Conservation (phyloP, 2,888 invertebrate species). For the Aethes cnicana region DNA sequence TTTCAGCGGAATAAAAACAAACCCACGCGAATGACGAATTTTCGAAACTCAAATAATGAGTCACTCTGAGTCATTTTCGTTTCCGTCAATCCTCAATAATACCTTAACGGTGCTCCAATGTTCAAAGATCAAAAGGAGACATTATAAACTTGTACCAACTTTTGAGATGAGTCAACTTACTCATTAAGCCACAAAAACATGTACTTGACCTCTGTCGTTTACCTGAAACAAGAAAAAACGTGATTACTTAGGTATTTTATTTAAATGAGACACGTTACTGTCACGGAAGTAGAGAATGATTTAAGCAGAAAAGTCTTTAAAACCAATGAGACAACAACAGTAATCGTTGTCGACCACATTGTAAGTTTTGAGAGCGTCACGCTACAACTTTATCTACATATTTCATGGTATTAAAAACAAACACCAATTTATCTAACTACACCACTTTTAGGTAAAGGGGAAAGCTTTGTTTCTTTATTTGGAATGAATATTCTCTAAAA, state of each 20-base stretch:
- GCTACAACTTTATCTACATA: too few relatives aligned
- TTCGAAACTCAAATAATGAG: slow-evolving; percentile 1
- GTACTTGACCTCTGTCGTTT: slow-evolving; percentile 28
- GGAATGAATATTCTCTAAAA: too few relatives aligned
- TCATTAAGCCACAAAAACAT: neutral
- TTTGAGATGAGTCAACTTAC: slow-evolving; percentile 35
- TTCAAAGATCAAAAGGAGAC: neutral
- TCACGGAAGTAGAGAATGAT: slow-evolving; percentile 14
- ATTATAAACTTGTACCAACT: neutral
- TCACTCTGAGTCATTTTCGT: slow-evolving; percentile 18
- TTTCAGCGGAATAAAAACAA: slow-evolving; percentile 19
- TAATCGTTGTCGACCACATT: neutral
- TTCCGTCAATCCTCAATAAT: neutral
- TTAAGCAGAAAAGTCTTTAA: too few relatives aligned
- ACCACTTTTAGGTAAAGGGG: too few relatives aligned
- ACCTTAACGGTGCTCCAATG: neutral
- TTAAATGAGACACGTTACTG: slow-evolving; percentile 12
- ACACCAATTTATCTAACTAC: too few relatives aligned
- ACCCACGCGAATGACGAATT: slow-evolving; percentile 12
- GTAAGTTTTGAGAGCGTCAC: too few relatives aligned
- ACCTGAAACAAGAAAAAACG: slow-evolving; percentile 36
- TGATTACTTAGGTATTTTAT: slow-evolving; percentile 16
- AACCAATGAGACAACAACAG: too few relatives aligned
- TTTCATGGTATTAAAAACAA: too few relatives aligned
- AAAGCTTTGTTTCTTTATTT: too few relatives aligned